Conservation (phyloP, 2,888 invertebrate genomes). For the Tiliacea citrago region DNA sequence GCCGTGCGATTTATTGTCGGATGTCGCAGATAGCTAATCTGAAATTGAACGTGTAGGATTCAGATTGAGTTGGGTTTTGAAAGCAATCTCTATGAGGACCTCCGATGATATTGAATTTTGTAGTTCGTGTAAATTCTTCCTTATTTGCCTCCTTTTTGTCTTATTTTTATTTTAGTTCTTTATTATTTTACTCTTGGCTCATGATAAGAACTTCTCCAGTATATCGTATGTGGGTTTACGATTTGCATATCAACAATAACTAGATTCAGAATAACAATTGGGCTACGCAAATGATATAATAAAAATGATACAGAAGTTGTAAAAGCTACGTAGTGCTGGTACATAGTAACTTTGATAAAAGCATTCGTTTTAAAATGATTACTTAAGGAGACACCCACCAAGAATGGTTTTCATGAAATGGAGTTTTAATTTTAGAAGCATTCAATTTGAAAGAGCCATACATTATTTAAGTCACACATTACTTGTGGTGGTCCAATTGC, state of each 20-base stretch:
- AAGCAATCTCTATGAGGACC: constrained; percentile 38
- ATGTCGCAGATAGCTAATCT: constrained; percentile 66
- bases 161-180: not conserved
- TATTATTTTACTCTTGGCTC: not conserved
- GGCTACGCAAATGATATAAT: not conserved
- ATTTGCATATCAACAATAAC: constrained; percentile 6
- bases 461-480: not conserved
- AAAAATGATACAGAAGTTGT: constrained; percentile 5
- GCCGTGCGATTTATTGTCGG: constrained; percentile 77
- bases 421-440: not conserved
- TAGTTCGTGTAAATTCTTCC: constrained; percentile 28
- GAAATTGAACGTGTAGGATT: constrained; percentile 65
- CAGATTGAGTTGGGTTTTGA: constrained; percentile 60
- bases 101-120: constrained; percentile 26
- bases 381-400: not conserved
- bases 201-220: not conserved
- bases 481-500: not conserved
- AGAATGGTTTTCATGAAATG: not conserved
- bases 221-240: not conserved
- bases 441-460: no score
- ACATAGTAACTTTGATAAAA: not conserved
- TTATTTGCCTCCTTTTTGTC: not conserved
- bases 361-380: not conserved
- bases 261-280: not conserved
- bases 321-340: not conserved